Percentiles rank a stretch among this genome's conserved stretches.
Conservation (phyloP, 2,888 invertebrate genomes). For the Cartodere bifasciata region DNA sequence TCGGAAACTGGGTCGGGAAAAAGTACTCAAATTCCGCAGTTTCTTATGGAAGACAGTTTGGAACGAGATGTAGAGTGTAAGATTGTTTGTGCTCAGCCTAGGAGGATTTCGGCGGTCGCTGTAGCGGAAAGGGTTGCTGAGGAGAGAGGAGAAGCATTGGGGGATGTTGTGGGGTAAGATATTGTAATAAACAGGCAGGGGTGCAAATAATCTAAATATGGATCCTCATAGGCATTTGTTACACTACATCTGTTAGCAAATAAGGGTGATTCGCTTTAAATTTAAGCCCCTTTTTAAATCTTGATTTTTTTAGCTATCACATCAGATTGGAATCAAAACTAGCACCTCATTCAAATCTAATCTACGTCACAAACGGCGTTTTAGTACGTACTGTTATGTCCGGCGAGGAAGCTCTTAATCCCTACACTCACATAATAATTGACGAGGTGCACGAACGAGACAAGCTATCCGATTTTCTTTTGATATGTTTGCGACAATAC, state of each 20-base stretch:
- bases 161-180: constrained; percentile 48
- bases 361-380: constrained; percentile 88
- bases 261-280: constrained; percentile 4
- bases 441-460: constrained; percentile 96
- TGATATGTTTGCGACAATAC: constrained; percentile 72
- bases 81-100: constrained; percentile 87
- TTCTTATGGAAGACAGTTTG: constrained; percentile 61
- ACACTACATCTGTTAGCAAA: too few species aligned
- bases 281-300: constrained; percentile 28
- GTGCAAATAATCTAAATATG: too few species aligned
- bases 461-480: constrained; percentile 81
- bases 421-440: constrained; percentile 76
- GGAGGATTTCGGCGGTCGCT: constrained; percentile 80
- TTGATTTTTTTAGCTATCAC: constrained; percentile 71
- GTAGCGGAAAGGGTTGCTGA: constrained; percentile 74
- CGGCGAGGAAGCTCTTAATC: constrained; percentile 51
- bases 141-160: constrained; percentile 44
- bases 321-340: constrained; percentile 80
- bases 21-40: constrained; percentile 92
- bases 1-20: constrained; percentile 91
- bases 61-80: constrained; percentile 44
- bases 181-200: constrained; percentile 62
- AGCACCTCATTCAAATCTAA: constrained; percentile 66
- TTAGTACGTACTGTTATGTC: constrained; percentile 78
- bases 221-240: too few species aligned